phyloP scores from a whole-genome alignment of 2,888 invertebrate species.

The Suillia variegata region DNA sequence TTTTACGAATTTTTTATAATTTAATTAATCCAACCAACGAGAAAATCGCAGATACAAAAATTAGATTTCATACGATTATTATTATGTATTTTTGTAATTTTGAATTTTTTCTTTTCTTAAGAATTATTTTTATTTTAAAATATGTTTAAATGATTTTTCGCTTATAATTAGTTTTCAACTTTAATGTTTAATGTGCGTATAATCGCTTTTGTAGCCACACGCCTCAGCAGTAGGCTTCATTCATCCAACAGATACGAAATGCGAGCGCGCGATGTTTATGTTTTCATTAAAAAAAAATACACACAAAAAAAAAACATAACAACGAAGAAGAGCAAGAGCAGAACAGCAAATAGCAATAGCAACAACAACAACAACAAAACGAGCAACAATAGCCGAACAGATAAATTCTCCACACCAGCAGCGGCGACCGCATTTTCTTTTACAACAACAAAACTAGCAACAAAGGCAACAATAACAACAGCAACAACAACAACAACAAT shows the following conservation, averaged over 20 bases:
- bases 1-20: no score
- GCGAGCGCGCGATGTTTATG: not conserved
- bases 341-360: not conserved
- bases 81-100: no score
- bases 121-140: no score
- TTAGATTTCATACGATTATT: no score
- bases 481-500: constrained; percentile 18
- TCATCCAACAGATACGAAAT: not conserved
- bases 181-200: not conserved
- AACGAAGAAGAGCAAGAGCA: no score
- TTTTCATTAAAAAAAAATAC: not conserved
- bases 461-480: constrained; percentile 22
- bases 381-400: constrained; percentile 11
- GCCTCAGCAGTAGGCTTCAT: not conserved
- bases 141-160: no score
- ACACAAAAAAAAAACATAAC: no score
- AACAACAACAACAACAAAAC: constrained; percentile 12
- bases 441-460: constrained; percentile 25
- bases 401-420: constrained; percentile 12
- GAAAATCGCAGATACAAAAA: no score
- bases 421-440: constrained; percentile 33
- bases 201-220: not conserved
- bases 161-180: no score
- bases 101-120: no score
- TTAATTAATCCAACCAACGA: no score